These are phyloP conservation scores for Threskiornis aethiopicus DNA, from an alignment of 2,797 vertebrate species.

Conservation along the genomic window DNA sequence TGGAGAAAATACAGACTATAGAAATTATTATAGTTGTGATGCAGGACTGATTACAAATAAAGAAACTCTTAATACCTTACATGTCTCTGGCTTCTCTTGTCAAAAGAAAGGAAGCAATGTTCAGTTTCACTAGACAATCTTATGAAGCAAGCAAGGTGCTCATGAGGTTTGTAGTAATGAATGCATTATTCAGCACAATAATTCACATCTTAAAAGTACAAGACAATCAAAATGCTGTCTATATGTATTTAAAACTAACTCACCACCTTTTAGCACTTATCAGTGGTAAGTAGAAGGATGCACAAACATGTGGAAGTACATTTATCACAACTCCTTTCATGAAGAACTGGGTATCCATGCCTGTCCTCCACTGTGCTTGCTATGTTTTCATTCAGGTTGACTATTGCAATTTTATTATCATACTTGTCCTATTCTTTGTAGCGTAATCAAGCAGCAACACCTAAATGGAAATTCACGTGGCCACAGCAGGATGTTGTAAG, in stretches of 20 bases:
- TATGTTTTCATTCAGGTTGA: not conserved
- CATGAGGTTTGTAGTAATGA: not conserved
- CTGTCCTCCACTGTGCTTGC: not conserved
- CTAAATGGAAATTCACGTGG: not conserved
- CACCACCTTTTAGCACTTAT: not conserved
- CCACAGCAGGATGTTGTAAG: not conserved
- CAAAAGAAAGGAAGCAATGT: not conserved
- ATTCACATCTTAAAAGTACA: not conserved
- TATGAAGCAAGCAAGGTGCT: not conserved
- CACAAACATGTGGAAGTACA: not conserved
- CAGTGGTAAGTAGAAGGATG: not conserved
- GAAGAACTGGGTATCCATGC: not conserved
- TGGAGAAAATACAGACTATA: not conserved
- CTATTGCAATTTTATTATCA: not conserved
- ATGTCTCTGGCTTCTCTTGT: not conserved
- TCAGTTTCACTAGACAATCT: not conserved
- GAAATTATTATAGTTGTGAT: not conserved
- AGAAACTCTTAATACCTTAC: not conserved
- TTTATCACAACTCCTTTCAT: not conserved
- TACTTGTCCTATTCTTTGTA: not conserved
- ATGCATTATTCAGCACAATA: not conserved
- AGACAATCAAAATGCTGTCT: not conserved
- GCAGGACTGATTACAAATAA: not conserved
- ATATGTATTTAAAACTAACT: not conserved
- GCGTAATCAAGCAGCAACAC: not conserved